These are phyloP conservation scores for Neosalanx taihuensis DNA, from an alignment of 2,797 vertebrate species.

Conservation along the genomic window DNA sequence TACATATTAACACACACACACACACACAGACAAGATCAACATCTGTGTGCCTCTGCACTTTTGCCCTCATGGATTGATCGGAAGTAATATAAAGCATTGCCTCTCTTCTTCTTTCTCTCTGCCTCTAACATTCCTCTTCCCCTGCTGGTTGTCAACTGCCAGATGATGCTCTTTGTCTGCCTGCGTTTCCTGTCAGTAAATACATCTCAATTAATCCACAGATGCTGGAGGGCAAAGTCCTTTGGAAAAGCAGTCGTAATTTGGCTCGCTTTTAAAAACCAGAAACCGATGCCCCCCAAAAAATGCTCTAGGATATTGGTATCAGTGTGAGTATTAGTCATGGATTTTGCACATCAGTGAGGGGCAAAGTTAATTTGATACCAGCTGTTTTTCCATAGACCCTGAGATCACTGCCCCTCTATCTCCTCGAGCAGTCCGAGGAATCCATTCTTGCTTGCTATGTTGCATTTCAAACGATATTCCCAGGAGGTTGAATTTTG, in stretches of 20 bases:
- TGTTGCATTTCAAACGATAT: not conserved
- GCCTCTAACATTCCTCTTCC: not conserved
- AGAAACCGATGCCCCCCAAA: not conserved
- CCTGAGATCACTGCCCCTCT: too few species aligned
- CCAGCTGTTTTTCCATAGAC: not conserved
- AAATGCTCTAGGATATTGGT: not conserved
- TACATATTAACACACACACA: conserved; percentile 8
- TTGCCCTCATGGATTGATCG: too few species aligned
- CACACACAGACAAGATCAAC: conserved; percentile 8
- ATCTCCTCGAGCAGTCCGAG: not conserved
- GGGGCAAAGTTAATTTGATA: not conserved
- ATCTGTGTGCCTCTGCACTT: not conserved
- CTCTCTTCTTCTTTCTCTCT: not conserved
- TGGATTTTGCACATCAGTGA: not conserved
- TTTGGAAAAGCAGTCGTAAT: conserved; percentile 8
- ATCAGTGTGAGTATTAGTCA: not conserved
- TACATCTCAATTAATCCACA: conserved; percentile 14
- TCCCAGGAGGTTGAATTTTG: not conserved
- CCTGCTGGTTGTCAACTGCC: conserved; percentile 3
- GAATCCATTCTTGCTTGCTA: not conserved
- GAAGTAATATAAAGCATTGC: too few species aligned
- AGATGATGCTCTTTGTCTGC: conserved; percentile 1
- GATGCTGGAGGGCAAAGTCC: not conserved
- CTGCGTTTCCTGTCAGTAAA: conserved; percentile 10
- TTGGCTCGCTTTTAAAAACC: conserved; percentile 18